Percentiles rank a stretch among this genome's conserved stretches.
Conservation (phyloP, 2,888 invertebrate genomes). For the Lomographa bimaculata region DNA sequence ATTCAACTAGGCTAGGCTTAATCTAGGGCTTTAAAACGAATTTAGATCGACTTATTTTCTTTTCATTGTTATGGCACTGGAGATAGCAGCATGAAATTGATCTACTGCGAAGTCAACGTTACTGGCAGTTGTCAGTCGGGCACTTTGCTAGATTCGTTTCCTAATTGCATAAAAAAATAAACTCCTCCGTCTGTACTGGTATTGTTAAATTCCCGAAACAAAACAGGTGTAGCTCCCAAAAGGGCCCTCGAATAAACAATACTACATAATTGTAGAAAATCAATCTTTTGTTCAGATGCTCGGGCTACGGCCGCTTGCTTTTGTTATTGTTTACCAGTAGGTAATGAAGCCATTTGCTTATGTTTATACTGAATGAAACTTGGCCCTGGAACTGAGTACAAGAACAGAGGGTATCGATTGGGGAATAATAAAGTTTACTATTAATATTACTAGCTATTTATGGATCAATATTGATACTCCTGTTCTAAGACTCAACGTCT, state of each 20-base stretch:
- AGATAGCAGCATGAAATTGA: too few species aligned
- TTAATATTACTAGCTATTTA: conserved; percentile 24
- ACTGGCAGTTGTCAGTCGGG: too few species aligned
- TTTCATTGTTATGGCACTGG: too few species aligned
- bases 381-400: conserved; percentile 35
- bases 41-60: too few species aligned
- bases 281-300: conserved; percentile 42
- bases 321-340: conserved; percentile 56
- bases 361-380: conserved; percentile 53
- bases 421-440: conserved; percentile 34
- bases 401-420: conserved; percentile 39
- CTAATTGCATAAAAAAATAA: too few species aligned
- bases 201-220: conserved; percentile 8
- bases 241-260: conserved; percentile 23
- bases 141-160: too few species aligned
- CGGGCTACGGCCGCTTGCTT: conserved; percentile 36
- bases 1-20: too few species aligned
- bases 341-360: conserved; percentile 43
- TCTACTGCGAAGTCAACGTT: too few species aligned
- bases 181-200: too few species aligned
- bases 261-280: conserved; percentile 38
- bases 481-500: background rate
- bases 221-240: conserved; percentile 15
- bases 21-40: too few species aligned
- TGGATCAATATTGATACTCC: conserved; percentile 5